Percentiles rank a stretch among this genome's conserved stretches.
Conservation (phyloP, 2,113 vertebrate species). For the Calyptomena viridis region DNA sequence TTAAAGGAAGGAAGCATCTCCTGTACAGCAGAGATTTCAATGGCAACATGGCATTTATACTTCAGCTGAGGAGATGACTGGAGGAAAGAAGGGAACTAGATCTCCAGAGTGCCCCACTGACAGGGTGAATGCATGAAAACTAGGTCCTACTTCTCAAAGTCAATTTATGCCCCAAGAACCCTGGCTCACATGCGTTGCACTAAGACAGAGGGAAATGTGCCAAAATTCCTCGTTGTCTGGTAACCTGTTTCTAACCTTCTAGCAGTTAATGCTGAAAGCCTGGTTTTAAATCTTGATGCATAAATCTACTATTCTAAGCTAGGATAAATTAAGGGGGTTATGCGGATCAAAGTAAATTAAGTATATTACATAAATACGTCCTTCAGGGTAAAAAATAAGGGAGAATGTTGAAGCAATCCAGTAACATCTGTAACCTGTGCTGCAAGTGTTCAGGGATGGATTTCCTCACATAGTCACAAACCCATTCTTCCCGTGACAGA, state of each 20-base stretch:
- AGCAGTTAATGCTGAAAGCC: neutral
- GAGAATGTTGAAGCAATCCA: neutral
- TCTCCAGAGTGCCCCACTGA: neutral
- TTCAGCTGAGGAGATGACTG: neutral
- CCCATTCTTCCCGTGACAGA: neutral
- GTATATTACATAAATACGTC: neutral
- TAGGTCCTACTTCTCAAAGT: neutral
- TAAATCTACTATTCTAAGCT: neutral
- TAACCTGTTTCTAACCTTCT: neutral
- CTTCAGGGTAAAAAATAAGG: neutral
- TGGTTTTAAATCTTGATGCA: neutral
- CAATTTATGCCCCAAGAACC: neutral
- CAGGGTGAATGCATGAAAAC: neutral
- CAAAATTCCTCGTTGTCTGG: neutral
- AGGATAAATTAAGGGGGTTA: neutral
- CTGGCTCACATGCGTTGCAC: neutral
- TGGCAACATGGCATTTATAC: neutral
- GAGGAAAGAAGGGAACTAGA: neutral
- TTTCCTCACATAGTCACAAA: neutral
- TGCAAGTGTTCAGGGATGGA: neutral
- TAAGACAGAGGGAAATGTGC: neutral
- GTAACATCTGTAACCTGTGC: neutral
- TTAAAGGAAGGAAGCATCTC: neutral
- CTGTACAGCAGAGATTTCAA: neutral
- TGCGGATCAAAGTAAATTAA: neutral